Conservation (phyloP, 1,140 invertebrate genomes). For the Caerostris darwini region DNA sequence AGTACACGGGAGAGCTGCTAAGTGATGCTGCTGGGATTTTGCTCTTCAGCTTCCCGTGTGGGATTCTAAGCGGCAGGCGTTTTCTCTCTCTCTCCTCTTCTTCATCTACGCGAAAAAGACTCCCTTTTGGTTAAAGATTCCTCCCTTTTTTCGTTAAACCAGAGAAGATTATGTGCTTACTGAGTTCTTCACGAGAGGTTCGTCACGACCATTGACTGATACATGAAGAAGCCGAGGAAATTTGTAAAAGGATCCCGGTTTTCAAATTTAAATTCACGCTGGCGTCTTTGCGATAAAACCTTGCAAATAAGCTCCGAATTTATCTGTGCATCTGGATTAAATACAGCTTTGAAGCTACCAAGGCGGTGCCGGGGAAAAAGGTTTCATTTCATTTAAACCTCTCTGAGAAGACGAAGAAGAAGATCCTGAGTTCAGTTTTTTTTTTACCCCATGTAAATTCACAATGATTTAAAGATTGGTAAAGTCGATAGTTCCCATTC, state of each 20-base stretch:
- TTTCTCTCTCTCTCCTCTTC: conserved; percentile 31
- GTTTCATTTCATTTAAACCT: conserved; percentile 24
- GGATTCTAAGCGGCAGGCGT: conserved; percentile 69
- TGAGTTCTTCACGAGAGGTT: conserved; percentile 38
- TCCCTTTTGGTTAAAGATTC: conserved; percentile 15
- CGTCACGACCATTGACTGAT: conserved; percentile 36
- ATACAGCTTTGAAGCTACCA: background rate
- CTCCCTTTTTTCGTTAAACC: conserved; percentile 30
- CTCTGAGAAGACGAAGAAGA: conserved; percentile 1
- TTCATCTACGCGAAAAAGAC: conserved; percentile 24
- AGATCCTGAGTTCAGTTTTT: background rate
- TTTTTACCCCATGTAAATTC: background rate
- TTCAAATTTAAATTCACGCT: conserved; percentile 53
- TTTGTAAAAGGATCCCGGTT: conserved; percentile 9
- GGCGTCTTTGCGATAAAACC: background rate
- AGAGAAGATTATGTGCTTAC: conserved; percentile 75
- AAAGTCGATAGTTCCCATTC: conserved; percentile 13
- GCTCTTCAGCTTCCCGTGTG: conserved; percentile 77
- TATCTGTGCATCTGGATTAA: conserved; percentile 57
- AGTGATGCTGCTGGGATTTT: conserved; percentile 77
- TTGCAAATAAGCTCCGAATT: conserved; percentile 38
- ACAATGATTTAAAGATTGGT: conserved; percentile 17
- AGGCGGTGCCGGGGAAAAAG: background rate
- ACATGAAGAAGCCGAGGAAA: conserved; percentile 41
- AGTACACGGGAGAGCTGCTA: conserved; percentile 77